Evolutionary conservation across 2,797 vertebrate species (phyloP).

Genomic region (Enoplosus armatus): DNA sequence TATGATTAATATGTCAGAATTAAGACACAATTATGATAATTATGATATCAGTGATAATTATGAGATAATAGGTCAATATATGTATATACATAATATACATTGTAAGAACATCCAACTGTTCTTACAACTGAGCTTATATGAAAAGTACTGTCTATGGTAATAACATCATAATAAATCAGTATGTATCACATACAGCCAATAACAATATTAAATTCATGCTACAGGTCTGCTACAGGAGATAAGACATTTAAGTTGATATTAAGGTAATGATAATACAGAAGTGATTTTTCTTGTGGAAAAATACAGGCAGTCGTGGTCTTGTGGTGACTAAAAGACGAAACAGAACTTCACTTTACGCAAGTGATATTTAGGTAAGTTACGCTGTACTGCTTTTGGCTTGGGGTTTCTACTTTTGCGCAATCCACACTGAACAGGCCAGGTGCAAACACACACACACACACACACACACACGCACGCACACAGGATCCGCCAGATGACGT

Average conservation of each 20-base stretch:
- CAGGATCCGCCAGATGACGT: conserved; percentile 80
- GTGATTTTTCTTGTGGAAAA: neutral
- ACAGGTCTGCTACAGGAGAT: neutral
- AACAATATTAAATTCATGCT: neutral
- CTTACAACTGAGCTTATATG: no score
- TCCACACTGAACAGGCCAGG: conserved; percentile 62
- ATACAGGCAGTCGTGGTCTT: neutral
- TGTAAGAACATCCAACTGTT: neutral
- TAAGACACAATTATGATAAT: neutral
- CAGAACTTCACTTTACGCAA: neutral
- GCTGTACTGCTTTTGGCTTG: neutral
- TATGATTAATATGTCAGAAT: neutral
- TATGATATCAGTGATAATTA: neutral
- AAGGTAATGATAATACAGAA: neutral
- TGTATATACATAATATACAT: no score
- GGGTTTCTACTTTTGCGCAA: conserved; percentile 65
- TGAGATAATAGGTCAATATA: no score
- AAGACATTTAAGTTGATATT: neutral
- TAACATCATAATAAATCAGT: neutral
- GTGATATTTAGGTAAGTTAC: neutral
- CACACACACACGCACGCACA: conserved; percentile 19
- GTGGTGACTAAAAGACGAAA: neutral
- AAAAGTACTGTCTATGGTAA: neutral
- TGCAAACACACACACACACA: conserved; percentile 43
- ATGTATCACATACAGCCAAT: neutral